Base-by-base conservation (phyloP, 2,888 invertebrate genomes). In the Zelleria hepariella region DNA sequence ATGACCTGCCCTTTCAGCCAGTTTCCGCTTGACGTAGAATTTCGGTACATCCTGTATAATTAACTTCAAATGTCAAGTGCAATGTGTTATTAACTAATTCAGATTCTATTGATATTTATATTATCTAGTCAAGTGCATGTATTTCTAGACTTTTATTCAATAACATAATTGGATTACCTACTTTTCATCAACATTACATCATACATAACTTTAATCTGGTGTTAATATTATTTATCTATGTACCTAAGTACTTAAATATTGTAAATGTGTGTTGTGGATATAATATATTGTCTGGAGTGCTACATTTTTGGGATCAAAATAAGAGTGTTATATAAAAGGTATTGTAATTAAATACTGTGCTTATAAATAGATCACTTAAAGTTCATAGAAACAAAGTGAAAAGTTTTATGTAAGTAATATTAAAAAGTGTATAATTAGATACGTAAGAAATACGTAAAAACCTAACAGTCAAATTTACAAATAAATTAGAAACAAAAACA, bases 401-500 rank as follows among this genome's bases (percentile, higher is more conserved):
- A 42, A 47, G 27, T 56, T 7, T 27, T 32, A 20, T 26, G 27
- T 18, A 27, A 18, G 8, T 27, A 8, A 27, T n/a, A 15, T 42
- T 42, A 10, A 42, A 42, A 42, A 23, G 47, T 57, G 21, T 47
- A 48, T 57, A 25, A 48, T 57, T 24, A 48, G 48, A 23, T 52
- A 58, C 53, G 52, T 53, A 58, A 42, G 6, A 58, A 58, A 42
- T 53, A 42, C 52, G 53, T 53, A 76, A 77, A 82, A 77, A 75
- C 75, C 69, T 83, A 86, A 84, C 78, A 80, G 75, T 82, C n/a
- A 84, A 42, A 70, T 76, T 75, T 85, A 87, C 85, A 86, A 87
- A 86, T 86, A 86, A 87, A 86, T 87, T 82, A 87, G 84, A 87
- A 87, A 86, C 86, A 85, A 86, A 86, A 87, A 87, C 86, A 86